Evolutionary conservation across 23 tunicate species (phyloP).

Genomic region (Trididemnum nubilum): DNA sequence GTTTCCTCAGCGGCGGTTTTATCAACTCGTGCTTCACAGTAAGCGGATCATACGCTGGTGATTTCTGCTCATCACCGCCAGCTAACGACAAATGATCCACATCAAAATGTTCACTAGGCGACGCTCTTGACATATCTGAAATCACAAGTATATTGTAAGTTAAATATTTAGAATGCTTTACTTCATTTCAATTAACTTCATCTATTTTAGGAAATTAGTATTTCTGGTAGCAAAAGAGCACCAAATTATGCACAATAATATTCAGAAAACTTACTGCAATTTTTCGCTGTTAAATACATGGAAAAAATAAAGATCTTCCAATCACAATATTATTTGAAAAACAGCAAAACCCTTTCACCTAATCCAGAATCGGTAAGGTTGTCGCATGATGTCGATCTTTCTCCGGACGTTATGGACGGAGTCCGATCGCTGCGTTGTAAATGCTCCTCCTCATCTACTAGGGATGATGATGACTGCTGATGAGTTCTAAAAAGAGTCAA

Average conservation of each 20-base stretch:
- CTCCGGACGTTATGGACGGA: constrained; percentile 13
- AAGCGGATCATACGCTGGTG: not conserved
- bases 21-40: not conserved
- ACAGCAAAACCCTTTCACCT: not conserved
- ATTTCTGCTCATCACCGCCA: not conserved
- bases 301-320: too few relatives aligned
- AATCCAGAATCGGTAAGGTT: constrained; percentile 46
- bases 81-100: not conserved
- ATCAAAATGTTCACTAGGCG: constrained; percentile 17
- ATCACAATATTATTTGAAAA: not conserved
- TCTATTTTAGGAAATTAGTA: too few relatives aligned
- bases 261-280: too few relatives aligned
- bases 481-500: constrained; percentile 6
- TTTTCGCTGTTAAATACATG: too few relatives aligned
- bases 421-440: not conserved
- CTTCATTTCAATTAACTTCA: too few relatives aligned
- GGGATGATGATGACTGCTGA: not conserved
- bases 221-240: too few relatives aligned
- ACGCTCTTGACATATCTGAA: constrained; percentile 39
- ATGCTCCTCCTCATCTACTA: not conserved
- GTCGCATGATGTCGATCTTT: constrained; percentile 36
- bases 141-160: too few relatives aligned
- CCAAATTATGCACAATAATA: too few relatives aligned
- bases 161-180: too few relatives aligned
- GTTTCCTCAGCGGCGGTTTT: constrained; percentile 39